Percentiles rank a stretch among this genome's conserved stretches.
Evolutionary conservation across 2,888 invertebrate species (phyloP).

Genomic region (Drosophila conformis): DNA sequence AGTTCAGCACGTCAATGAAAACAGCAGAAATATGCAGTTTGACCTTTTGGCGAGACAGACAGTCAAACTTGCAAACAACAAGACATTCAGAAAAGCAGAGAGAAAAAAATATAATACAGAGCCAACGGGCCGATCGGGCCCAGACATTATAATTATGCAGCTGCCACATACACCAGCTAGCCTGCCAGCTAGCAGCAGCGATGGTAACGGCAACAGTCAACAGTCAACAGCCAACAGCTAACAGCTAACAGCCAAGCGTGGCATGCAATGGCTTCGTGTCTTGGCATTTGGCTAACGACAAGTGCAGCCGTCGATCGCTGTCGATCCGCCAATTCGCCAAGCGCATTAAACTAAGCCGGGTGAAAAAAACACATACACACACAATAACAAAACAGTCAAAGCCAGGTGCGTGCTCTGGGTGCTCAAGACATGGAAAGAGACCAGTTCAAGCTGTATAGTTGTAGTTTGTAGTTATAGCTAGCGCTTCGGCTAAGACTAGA

Average conservation of each 20-base stretch:
- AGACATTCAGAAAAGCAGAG: slow-evolving; percentile 20
- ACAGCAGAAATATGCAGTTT: slow-evolving; percentile 73
- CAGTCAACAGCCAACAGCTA: background rate
- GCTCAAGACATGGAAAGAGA: slow-evolving; percentile 33
- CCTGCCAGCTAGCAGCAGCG: background rate
- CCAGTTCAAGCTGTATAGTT: slow-evolving; percentile 19
- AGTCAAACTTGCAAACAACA: slow-evolving; percentile 33
- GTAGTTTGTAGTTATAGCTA: slow-evolving; percentile 8
- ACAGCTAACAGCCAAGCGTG: slow-evolving; percentile 42
- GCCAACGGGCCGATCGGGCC: slow-evolving; percentile 65
- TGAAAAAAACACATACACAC: background rate
- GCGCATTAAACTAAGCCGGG: slow-evolving; percentile 72
- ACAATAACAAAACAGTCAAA: slow-evolving; percentile 29
- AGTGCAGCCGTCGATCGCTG: slow-evolving; percentile 73
- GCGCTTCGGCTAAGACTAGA: slow-evolving; percentile 1
- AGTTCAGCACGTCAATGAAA: slow-evolving; percentile 71
- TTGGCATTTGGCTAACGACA: slow-evolving; percentile 77
- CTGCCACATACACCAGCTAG: slow-evolving; percentile 69
- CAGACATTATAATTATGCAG: slow-evolving; percentile 80
- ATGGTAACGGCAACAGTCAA: slow-evolving; percentile 10
- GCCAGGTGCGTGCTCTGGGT: slow-evolving; percentile 72
- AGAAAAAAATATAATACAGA: slow-evolving; percentile 26
- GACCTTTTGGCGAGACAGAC: slow-evolving; percentile 73
- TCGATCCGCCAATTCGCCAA: slow-evolving; percentile 51
- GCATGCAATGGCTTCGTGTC: slow-evolving; percentile 67